These are phyloP conservation scores for Macquaria ambigua DNA, from an alignment of 2,113 vertebrate genomes.

Conservation along the genomic window DNA sequence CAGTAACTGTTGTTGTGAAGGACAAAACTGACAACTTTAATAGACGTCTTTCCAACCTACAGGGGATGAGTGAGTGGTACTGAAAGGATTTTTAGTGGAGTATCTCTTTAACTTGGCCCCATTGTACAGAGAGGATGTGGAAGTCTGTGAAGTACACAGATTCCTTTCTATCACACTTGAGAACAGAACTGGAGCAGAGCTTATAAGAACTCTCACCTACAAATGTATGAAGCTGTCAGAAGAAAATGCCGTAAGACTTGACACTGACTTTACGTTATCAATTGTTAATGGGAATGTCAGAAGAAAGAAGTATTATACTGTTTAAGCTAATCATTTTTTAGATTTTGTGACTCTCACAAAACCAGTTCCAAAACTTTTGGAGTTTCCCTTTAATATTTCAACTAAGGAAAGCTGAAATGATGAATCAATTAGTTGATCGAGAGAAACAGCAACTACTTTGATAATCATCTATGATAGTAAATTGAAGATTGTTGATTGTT, in stretches of 20 bases:
- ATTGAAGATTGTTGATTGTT: too few relatives aligned
- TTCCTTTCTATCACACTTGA: not conserved
- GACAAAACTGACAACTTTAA: not conserved
- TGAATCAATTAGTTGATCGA: not conserved
- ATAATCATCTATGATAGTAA: not conserved
- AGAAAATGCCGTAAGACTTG: not conserved
- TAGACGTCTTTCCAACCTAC: not conserved
- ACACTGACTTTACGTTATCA: not conserved
- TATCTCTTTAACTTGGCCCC: not conserved
- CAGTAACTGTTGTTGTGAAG: constrained; percentile 7
- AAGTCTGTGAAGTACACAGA: constrained; percentile 11
- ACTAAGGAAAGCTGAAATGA: not conserved
- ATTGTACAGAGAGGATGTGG: not conserved
- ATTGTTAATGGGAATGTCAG: not conserved
- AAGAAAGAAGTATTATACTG: not conserved
- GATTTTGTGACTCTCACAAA: not conserved
- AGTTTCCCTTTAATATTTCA: not conserved
- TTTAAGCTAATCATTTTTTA: not conserved
- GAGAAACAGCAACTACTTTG: not conserved
- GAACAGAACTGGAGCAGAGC: not conserved
- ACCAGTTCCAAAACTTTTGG: too few relatives aligned
- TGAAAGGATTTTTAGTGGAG: not conserved
- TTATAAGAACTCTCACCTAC: not conserved
- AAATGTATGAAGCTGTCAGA: not conserved
- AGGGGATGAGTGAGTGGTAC: not conserved